Evolutionary conservation across 2,888 invertebrate species (phyloP).

Genomic region (Oscheius sp.): DNA sequence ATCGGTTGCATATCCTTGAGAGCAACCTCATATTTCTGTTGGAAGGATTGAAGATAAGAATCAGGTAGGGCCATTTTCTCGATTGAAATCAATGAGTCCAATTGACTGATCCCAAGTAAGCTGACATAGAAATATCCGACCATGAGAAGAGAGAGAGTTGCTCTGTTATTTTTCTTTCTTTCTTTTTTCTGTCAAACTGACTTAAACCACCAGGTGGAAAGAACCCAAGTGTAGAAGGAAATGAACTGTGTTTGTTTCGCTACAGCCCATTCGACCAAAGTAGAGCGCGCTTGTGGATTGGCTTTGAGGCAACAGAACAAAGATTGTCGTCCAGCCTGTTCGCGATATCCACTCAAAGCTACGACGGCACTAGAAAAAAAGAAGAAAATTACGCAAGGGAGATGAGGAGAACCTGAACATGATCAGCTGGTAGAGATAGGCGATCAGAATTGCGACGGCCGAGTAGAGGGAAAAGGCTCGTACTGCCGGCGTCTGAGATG

Average conservation of each 20-base stretch:
- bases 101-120: slow-evolving; percentile 50
- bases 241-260: slow-evolving; percentile 18
- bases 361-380: slow-evolving; percentile 48
- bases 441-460: slow-evolving; percentile 44
- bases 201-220: slow-evolving; percentile 14
- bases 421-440: slow-evolving; percentile 48
- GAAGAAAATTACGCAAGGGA: not conserved
- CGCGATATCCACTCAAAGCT: slow-evolving; percentile 55
- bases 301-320: slow-evolving; percentile 59
- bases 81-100: slow-evolving; percentile 61
- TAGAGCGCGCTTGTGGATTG: slow-evolving; percentile 41
- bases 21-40: slow-evolving; percentile 53
- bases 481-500: slow-evolving; percentile 63
- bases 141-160: slow-evolving; percentile 48
- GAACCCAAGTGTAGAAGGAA: slow-evolving; percentile 9
- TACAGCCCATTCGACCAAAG: slow-evolving; percentile 26
- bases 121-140: slow-evolving; percentile 57
- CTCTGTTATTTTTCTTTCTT: slow-evolving; percentile 30
- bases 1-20: slow-evolving; percentile 65
- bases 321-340: slow-evolving; percentile 45
- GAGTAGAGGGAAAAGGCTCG: slow-evolving; percentile 62
- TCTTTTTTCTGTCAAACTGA: not conserved
- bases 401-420: slow-evolving; percentile 28
- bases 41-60: slow-evolving; percentile 53
- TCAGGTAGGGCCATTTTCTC: slow-evolving; percentile 68